phyloP scores from a whole-genome alignment of 2,113 vertebrate genomes.

The Eublepharis macularius region DNA sequence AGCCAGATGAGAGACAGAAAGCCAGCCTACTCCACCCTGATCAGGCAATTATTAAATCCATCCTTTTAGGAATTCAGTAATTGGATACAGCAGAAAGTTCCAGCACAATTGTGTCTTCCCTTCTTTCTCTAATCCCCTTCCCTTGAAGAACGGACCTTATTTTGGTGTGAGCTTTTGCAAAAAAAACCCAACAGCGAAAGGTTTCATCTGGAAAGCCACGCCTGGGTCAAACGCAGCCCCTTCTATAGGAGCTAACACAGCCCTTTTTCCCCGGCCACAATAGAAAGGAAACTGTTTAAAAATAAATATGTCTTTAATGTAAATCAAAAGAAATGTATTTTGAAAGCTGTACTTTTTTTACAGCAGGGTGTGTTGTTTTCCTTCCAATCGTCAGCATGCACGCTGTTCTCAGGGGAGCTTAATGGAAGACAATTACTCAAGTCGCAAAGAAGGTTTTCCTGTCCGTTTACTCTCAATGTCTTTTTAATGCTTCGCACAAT shows the following conservation, averaged over 20 bases:
- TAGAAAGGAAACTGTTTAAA: background rate
- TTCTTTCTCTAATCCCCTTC: background rate
- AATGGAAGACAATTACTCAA: background rate
- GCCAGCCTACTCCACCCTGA: too few relatives aligned
- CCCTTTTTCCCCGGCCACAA: background rate
- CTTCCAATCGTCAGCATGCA: too few relatives aligned
- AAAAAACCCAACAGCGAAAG: background rate
- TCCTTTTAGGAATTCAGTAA: background rate
- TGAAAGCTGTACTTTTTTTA: background rate
- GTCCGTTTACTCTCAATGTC: background rate
- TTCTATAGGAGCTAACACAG: background rate
- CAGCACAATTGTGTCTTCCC: background rate
- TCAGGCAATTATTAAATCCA: too few relatives aligned
- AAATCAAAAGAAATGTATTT: background rate
- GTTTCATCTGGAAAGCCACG: background rate
- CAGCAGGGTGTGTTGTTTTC: background rate
- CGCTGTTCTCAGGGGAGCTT: background rate
- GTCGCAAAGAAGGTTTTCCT: background rate
- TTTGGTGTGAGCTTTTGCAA: background rate
- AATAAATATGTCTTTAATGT: background rate
- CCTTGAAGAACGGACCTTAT: background rate
- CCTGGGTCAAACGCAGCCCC: background rate
- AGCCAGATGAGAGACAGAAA: too few relatives aligned
- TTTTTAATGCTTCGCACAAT: slow-evolving; percentile 9
- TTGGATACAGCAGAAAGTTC: background rate